Evolutionary conservation across 2,113 vertebrate species (phyloP).

Genomic region (Ctenodactylus gundi): DNA sequence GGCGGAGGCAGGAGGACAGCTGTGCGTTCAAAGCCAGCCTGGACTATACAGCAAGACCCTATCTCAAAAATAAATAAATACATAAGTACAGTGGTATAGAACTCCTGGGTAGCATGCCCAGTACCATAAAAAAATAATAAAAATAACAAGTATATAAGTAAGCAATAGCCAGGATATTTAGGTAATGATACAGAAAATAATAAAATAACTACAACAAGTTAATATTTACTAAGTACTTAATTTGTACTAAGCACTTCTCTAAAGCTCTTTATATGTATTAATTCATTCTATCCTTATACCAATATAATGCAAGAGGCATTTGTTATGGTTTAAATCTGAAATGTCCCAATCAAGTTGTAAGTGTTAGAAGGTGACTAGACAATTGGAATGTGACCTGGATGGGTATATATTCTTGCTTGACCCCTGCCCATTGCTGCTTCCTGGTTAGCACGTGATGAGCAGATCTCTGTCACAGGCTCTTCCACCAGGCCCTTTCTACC

Average conservation of each 20-base stretch:
- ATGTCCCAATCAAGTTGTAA: too few species aligned
- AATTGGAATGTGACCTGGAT: too few species aligned
- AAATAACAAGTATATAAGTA: not conserved
- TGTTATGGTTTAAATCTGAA: too few species aligned
- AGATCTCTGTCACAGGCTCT: too few species aligned
- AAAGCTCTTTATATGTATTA: not conserved
- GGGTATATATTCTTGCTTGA: too few species aligned
- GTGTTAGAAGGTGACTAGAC: too few species aligned
- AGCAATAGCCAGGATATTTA: not conserved
- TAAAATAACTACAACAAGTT: not conserved
- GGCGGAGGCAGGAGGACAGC: not conserved
- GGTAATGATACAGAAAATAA: not conserved
- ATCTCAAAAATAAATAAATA: not conserved
- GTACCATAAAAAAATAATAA: not conserved
- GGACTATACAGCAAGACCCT: not conserved
- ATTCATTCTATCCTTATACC: not conserved
- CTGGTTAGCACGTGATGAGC: too few species aligned
- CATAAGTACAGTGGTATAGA: not conserved
- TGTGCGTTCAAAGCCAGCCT: not conserved
- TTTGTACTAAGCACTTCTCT: not conserved
- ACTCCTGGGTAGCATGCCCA: not conserved
- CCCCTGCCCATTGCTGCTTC: too few species aligned
- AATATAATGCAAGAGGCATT: not conserved
- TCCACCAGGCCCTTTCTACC: too few species aligned
- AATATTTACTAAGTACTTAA: not conserved